phyloP scores from a whole-genome alignment of 1,140 invertebrate species.

The Diorhabda sublineata region DNA sequence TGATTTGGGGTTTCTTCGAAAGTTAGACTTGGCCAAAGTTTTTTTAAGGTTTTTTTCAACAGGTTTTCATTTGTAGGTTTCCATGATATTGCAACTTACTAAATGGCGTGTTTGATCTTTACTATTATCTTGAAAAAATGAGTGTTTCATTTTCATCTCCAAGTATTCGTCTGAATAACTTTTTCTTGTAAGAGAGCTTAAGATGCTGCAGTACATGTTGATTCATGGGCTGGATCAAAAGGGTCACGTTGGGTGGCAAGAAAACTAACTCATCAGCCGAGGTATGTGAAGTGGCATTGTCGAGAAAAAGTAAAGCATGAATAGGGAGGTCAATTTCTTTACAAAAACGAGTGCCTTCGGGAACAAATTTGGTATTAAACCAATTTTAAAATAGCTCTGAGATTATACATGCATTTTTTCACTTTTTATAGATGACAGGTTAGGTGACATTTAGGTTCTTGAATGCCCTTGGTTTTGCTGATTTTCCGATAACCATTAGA shows the following conservation, averaged over 20 bases:
- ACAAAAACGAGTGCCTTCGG: background rate
- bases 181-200: constrained; percentile 30
- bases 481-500: constrained; percentile 29
- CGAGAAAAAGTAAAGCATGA: constrained; percentile 5
- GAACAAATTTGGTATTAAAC: background rate
- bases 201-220: constrained; percentile 36
- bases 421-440: constrained; percentile 10
- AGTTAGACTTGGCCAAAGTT: constrained; percentile 3
- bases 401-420: constrained; percentile 16
- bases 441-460: constrained; percentile 17
- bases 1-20: constrained; percentile 3
- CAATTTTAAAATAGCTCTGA: background rate
- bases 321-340: background rate
- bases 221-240: constrained; percentile 45
- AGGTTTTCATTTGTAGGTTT: background rate
- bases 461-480: constrained; percentile 20
- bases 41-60: constrained; percentile 4
- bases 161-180: constrained; percentile 15
- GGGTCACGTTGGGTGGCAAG: constrained; percentile 46
- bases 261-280: constrained; percentile 24
- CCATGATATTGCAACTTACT: background rate
- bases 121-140: background rate
- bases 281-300: constrained; percentile 1
- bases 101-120: background rate
- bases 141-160: background rate